Percentiles rank a stretch among this genome's conserved stretches.
Conservation (phyloP, 2,888 invertebrate genomes). For the Chironomus tentans region DNA sequence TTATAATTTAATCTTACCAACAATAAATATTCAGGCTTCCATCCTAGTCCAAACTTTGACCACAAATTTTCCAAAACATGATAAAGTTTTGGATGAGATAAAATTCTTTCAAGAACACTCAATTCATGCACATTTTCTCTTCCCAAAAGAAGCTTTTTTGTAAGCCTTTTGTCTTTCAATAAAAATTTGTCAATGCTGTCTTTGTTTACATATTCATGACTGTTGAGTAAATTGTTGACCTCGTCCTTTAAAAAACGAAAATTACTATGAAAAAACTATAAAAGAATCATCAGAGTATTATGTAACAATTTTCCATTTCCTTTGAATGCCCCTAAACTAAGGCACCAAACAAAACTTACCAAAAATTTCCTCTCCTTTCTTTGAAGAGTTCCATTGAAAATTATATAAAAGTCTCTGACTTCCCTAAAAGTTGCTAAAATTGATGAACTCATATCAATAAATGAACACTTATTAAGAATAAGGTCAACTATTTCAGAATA, state of each 20-base stretch:
- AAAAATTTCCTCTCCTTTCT: not conserved
- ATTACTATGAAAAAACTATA: too few species aligned
- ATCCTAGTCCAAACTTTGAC: not conserved
- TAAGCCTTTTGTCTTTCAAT: not conserved
- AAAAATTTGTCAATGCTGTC: too few species aligned
- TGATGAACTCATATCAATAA: not conserved
- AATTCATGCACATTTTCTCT: not conserved
- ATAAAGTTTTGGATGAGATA: not conserved
- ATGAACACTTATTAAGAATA: not conserved
- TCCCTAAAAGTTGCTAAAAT: not conserved
- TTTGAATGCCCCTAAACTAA: too few species aligned
- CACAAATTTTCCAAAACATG: not conserved
- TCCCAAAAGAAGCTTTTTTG: not conserved
- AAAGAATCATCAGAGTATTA: too few species aligned
- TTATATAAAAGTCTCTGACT: not conserved
- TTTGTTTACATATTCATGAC: too few species aligned
- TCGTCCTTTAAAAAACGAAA: too few species aligned
- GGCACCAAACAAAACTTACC: not conserved
- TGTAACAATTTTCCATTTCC: too few species aligned
- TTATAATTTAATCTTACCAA: not conserved
- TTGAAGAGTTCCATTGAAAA: not conserved
- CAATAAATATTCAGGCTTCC: not conserved
- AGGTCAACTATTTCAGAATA: not conserved
- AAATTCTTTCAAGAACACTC: not conserved
- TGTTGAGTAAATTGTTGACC: too few species aligned